phyloP scores from a whole-genome alignment of 2,797 vertebrate genomes.

The Loris lydekkerianus region DNA sequence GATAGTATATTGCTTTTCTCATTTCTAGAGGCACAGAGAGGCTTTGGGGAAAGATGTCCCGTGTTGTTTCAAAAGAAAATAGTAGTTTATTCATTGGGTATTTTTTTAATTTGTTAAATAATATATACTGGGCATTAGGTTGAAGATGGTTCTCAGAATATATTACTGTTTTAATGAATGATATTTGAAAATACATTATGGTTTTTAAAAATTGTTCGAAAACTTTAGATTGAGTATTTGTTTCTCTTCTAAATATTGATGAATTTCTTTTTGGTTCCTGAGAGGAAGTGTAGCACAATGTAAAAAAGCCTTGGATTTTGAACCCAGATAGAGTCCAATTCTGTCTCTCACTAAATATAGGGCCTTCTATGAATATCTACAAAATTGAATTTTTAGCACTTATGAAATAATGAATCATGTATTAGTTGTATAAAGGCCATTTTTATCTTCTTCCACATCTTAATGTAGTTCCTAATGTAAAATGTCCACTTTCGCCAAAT shows the following conservation, averaged over 20 bases:
- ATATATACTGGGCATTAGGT: neutral
- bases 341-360: neutral
- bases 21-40: conserved; percentile 53
- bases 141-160: neutral
- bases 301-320: neutral
- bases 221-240: neutral
- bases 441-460: conserved; percentile 27
- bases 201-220: conserved; percentile 13
- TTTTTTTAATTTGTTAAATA: neutral
- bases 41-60: conserved; percentile 25
- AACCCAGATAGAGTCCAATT: neutral
- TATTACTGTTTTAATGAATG: conserved; percentile 8
- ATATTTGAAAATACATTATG: conserved; percentile 48
- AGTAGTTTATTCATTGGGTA: neutral
- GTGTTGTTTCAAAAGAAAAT: conserved; percentile 23
- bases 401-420: neutral
- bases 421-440: neutral
- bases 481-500: neutral
- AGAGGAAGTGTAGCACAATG: neutral
- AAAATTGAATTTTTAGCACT: conserved; percentile 5
- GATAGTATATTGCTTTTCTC: conserved; percentile 48
- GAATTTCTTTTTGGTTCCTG: neutral
- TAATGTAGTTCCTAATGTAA: neutral
- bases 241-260: conserved; percentile 1
- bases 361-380: neutral